A percentile compares a stretch with the other conserved stretches of the same genome.
phyloP scores from a whole-genome alignment of 2,888 invertebrate genomes.

The Temnothorax unifasciatus region DNA sequence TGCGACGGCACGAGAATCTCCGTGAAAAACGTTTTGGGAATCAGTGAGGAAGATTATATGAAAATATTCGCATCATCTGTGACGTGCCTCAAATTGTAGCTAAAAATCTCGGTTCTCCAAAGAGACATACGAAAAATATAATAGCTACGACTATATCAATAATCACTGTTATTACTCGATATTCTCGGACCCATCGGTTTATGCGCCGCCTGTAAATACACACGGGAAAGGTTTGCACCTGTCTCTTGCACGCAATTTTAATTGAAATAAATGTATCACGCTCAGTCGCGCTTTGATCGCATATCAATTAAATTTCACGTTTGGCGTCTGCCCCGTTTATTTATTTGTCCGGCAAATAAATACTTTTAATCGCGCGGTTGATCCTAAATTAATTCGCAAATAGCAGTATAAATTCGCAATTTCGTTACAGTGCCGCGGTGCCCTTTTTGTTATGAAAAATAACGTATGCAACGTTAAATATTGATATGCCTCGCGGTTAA shows the following conservation, averaged over 20 bases:
- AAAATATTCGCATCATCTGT: not conserved
- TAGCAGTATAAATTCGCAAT: conserved; percentile 21
- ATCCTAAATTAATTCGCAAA: conserved; percentile 45
- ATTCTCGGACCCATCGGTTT: not conserved
- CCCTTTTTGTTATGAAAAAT: conserved; percentile 13
- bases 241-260: conserved; percentile 39
- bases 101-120: not conserved
- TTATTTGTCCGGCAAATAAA: conserved; percentile 44
- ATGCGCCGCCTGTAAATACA: not conserved
- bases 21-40: not conserved
- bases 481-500: not conserved
- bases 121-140: not conserved
- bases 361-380: conserved; percentile 44
- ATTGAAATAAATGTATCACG: conserved; percentile 49
- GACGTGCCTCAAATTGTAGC: not conserved
- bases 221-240: conserved; percentile 6
- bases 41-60: not conserved
- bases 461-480: conserved; percentile 20
- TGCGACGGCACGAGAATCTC: conserved; percentile 3
- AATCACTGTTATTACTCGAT: not conserved
- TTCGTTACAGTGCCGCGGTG: not conserved
- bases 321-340: conserved; percentile 12
- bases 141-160: not conserved
- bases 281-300: conserved; percentile 3
- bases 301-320: conserved; percentile 43